Conservation (phyloP, 64 coral and sea anemone species). For the Porites lutea region DNA sequence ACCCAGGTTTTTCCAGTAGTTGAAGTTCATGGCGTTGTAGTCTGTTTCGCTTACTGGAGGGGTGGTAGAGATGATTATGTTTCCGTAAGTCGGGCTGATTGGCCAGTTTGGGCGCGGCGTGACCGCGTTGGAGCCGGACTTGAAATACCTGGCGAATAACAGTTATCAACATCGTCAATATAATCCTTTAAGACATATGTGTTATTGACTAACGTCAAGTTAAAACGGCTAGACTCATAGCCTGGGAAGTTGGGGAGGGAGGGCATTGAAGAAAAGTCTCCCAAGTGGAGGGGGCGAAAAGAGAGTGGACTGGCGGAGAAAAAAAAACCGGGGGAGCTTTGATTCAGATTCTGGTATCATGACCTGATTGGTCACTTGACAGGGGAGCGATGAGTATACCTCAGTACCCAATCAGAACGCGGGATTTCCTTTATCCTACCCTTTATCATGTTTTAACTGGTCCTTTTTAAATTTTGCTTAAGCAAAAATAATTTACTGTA, state of each 20-base stretch:
- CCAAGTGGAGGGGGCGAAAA: too few species aligned
- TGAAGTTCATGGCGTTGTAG: conserved; percentile 58
- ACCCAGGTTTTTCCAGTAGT: conserved; percentile 55
- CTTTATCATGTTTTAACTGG: too few species aligned
- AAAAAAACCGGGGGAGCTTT: background rate
- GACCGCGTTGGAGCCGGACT: conserved; percentile 25
- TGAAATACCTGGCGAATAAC: conserved; percentile 22
- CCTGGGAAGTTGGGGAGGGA: too few species aligned
- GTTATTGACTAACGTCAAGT: too few species aligned
- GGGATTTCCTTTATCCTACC: too few species aligned
- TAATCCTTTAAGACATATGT: too few species aligned
- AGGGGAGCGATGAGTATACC: background rate
- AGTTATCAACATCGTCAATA: background rate
- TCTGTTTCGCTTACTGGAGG: conserved; percentile 47
- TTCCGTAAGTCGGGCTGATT: background rate
- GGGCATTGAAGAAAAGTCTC: too few species aligned
- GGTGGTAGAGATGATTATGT: conserved; percentile 13
- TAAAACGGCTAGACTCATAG: too few species aligned
- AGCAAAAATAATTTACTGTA: too few species aligned
- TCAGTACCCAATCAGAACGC: background rate
- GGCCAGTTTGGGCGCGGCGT: conserved; percentile 59
- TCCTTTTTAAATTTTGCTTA: too few species aligned
- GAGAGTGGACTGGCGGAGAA: background rate
- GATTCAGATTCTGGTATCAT: too few species aligned
- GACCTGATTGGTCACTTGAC: too few species aligned